A percentile compares a stretch with the other conserved stretches of the same genome.
These are phyloP conservation scores for Philopedon plagiatum DNA, from an alignment of 2,888 invertebrate genomes.

Conservation along the genomic window DNA sequence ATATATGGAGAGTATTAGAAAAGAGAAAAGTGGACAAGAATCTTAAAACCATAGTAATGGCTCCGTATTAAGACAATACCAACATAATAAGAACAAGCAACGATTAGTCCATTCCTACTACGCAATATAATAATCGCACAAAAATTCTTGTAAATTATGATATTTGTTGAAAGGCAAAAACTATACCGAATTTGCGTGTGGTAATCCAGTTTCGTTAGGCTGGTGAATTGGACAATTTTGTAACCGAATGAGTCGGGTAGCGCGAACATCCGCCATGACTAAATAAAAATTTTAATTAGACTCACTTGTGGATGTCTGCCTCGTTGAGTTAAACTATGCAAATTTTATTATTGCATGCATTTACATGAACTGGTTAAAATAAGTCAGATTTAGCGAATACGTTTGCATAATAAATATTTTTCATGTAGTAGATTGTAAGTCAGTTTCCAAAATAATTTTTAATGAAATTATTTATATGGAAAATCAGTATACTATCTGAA, in stretches of 20 bases:
- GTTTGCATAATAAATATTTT: conserved; percentile 17
- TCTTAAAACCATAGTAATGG: no score
- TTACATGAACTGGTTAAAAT: conserved; percentile 7
- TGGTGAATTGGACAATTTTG: conserved; percentile 28
- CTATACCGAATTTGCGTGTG: conserved; percentile 22
- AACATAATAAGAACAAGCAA: no score
- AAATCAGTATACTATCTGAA: no score
- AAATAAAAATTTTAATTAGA: conserved; percentile 23
- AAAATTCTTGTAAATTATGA: conserved; percentile 27
- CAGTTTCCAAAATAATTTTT: not conserved
- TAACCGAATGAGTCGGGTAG: conserved; percentile 6
- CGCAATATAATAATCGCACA: no score
- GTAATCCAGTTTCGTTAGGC: conserved; percentile 13
- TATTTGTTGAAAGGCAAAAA: conserved; percentile 35
- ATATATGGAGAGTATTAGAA: no score
- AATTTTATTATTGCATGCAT: conserved; percentile 22
- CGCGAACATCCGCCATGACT: conserved; percentile 10
- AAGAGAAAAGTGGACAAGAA: no score
- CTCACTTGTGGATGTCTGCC: conserved; percentile 19
- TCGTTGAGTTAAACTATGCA: conserved; percentile 23
- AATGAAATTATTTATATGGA: no score
- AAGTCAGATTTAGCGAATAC: conserved; percentile 1
- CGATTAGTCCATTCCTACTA: no score
- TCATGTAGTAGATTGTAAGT: not conserved
- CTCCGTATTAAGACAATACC: no score